These are phyloP conservation scores for Typhlomys cinereus DNA, from an alignment of 2,113 vertebrate species.

Conservation along the genomic window DNA sequence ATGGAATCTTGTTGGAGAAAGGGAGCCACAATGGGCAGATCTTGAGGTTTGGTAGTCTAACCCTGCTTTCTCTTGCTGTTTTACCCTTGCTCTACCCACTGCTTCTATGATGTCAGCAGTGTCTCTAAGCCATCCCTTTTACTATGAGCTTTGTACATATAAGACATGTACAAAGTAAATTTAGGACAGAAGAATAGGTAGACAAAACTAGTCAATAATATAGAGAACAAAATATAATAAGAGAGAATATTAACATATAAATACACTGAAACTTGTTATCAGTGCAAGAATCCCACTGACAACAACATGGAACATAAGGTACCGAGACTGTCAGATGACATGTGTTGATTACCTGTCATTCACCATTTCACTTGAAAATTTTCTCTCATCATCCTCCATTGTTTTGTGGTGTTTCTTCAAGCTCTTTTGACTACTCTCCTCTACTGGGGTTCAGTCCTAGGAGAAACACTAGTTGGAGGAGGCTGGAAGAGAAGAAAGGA, in stretches of 20 bases:
- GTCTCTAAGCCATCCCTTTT: no score
- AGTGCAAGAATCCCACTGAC: neutral
- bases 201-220: neutral
- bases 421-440: neutral
- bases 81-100: no score
- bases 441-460: neutral
- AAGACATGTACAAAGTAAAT: no score
- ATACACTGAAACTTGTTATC: neutral
- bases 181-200: neutral
- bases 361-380: neutral
- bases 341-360: neutral
- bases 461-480: neutral
- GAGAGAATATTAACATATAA: neutral
- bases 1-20: no score
- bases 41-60: no score
- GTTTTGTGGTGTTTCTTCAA: neutral
- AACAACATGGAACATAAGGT: no score
- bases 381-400: neutral
- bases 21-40: no score
- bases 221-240: neutral
- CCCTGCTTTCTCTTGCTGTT: no score
- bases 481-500: neutral
- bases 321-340: no score
- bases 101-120: no score
- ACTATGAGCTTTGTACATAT: no score